phyloP scores from a whole-genome alignment of 2,113 vertebrate genomes.

The Odontesthes bonariensis region DNA sequence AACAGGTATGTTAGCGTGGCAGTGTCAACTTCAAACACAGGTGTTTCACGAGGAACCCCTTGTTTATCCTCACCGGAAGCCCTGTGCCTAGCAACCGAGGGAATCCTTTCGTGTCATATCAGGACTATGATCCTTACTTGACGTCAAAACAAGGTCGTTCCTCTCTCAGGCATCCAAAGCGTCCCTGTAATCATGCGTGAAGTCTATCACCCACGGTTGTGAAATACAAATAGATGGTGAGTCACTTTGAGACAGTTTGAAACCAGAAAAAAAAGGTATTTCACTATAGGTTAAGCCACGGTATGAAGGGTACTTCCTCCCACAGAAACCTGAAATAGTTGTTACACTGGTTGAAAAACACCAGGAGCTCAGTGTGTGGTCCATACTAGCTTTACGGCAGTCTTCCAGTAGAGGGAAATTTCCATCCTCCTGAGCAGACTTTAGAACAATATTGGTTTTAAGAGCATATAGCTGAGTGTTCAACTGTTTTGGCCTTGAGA shows the following conservation, averaged over 20 bases:
- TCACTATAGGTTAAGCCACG: slow-evolving; percentile 34
- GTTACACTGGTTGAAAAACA: slow-evolving; percentile 33
- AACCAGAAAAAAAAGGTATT: slow-evolving; percentile 55
- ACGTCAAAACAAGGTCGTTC: slow-evolving; percentile 70
- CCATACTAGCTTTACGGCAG: slow-evolving; percentile 40
- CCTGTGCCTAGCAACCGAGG: slow-evolving; percentile 77
- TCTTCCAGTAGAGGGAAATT: slow-evolving; percentile 59
- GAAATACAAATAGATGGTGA: slow-evolving; percentile 59
- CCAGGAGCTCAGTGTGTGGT: slow-evolving; percentile 70
- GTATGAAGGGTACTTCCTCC: slow-evolving; percentile 46
- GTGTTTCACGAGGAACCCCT: slow-evolving; percentile 66
- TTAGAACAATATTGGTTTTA: slow-evolving; percentile 77
- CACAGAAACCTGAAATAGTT: slow-evolving; percentile 52
- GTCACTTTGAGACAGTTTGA: slow-evolving; percentile 56
- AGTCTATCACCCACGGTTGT: slow-evolving; percentile 48
- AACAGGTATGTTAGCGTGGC: slow-evolving; percentile 72
- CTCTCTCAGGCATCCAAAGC: slow-evolving; percentile 36
- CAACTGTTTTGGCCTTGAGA: slow-evolving; percentile 63
- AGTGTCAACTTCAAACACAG: slow-evolving; percentile 68
- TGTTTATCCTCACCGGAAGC: slow-evolving; percentile 73
- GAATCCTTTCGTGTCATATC: slow-evolving; percentile 70
- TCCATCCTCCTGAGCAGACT: slow-evolving; percentile 67
- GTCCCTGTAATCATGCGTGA: slow-evolving; percentile 43
- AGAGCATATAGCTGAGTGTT: slow-evolving; percentile 68
- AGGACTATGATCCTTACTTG: slow-evolving; percentile 56